A percentile compares a stretch with the other conserved stretches of the same genome.
phyloP scores from a whole-genome alignment of 2,797 vertebrate species.

The Danio jaintianensis region DNA sequence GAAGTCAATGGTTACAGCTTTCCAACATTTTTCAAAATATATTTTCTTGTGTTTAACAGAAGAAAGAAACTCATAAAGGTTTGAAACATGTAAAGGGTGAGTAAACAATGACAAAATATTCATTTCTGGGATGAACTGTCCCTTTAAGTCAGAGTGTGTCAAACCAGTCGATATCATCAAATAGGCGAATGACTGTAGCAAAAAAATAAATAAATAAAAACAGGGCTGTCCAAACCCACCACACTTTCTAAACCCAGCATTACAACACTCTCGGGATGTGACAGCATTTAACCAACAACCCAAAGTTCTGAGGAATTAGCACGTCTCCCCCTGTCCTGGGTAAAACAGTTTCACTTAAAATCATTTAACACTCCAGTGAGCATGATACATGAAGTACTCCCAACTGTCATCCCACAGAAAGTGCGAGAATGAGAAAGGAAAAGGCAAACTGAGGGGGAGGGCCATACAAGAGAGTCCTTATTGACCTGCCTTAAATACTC shows the following conservation, averaged over 20 bases:
- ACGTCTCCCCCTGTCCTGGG: not conserved
- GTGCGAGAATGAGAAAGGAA: not conserved
- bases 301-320: constrained; percentile 1
- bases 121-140: too few relatives aligned
- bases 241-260: constrained; percentile 11
- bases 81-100: too few relatives aligned
- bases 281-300: constrained; percentile 7
- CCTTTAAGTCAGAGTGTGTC: not conserved
- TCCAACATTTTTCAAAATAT: too few relatives aligned
- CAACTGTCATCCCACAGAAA: constrained; percentile 16
- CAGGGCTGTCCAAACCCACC: not conserved
- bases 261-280: not conserved
- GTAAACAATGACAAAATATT: too few relatives aligned
- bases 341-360: constrained; percentile 49
- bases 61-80: too few relatives aligned
- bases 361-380: constrained; percentile 51
- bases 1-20: too few relatives aligned
- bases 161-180: constrained; percentile 5
- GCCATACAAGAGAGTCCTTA: constrained; percentile 16
- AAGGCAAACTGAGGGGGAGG: not conserved
- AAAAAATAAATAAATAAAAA: not conserved
- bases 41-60: too few relatives aligned
- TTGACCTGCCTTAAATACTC: constrained; percentile 30
- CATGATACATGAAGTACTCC: constrained; percentile 43
- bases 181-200: not conserved